Evolutionary conservation across 2,113 vertebrate genomes (phyloP).

Genomic region (Leptobrachium leishanense): DNA sequence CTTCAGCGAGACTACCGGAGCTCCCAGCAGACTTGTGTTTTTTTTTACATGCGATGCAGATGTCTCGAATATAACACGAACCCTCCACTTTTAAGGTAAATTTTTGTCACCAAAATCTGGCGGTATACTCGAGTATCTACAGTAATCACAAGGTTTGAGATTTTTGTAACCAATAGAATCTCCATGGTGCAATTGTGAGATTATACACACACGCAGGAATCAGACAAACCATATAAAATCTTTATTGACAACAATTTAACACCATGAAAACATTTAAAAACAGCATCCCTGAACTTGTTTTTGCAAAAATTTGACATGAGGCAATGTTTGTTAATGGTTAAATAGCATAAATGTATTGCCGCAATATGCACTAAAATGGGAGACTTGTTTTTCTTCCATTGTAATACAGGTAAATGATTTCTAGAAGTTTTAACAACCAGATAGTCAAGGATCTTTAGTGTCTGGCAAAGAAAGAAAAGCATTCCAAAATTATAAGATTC

Average conservation of each 20-base stretch:
- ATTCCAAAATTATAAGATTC: neutral
- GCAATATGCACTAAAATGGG: conserved; percentile 5
- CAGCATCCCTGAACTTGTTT: neutral
- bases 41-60: no score
- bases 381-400: conserved; percentile 16
- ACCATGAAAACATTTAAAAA: neutral
- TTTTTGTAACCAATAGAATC: no score
- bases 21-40: no score
- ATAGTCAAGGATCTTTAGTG: conserved; percentile 8
- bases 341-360: conserved; percentile 19
- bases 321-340: conserved; percentile 19
- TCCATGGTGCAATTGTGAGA: no score
- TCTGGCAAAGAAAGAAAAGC: conserved; percentile 16
- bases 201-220: no score
- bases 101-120: no score
- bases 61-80: no score
- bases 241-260: neutral
- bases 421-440: conserved; percentile 8
- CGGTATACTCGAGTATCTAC: no score
- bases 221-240: neutral
- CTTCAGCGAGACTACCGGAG: no score
- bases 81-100: no score
- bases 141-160: no score
- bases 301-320: neutral
- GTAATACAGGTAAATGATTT: conserved; percentile 28